Conservation (phyloP, 35 echinoderm and acorn worm species). For the Holothuria glaberrima region DNA sequence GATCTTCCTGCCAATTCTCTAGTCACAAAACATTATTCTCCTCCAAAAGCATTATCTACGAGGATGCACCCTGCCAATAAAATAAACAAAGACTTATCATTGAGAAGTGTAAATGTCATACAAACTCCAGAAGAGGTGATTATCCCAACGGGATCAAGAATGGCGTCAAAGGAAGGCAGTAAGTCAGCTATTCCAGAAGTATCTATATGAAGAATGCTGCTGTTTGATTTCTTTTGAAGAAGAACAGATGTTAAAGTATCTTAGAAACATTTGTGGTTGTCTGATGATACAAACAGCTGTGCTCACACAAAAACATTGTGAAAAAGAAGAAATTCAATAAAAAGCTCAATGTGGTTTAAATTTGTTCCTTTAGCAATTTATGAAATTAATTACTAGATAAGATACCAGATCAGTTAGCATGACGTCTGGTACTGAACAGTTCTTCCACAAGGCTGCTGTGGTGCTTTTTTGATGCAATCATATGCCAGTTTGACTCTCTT, state of each 20-base stretch:
- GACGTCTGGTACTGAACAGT: no score
- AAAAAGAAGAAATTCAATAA: no score
- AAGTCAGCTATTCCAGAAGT: conserved; percentile 56
- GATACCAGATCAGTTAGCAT: no score
- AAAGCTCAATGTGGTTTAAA: no score
- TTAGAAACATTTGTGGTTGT: no score
- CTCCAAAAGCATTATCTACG: conserved; percentile 82
- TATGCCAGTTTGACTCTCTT: no score
- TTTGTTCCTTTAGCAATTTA: no score
- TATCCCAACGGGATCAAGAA: conserved; percentile 57
- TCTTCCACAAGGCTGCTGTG: no score
- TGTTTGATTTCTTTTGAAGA: not conserved
- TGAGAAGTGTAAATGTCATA: conserved; percentile 76
- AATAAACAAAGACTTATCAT: conserved; percentile 89
- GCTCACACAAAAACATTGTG: no score
- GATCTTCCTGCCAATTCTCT: conserved; percentile 57
- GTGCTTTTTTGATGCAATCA: no score
- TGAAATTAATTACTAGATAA: no score
- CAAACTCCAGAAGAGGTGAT: conserved; percentile 83
- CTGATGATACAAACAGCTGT: no score
- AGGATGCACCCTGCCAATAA: conserved; percentile 82
- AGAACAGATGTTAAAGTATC: not conserved
- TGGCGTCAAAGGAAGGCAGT: conserved; percentile 36
- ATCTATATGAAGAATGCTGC: conserved; percentile 38
- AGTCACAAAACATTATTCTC: conserved; percentile 83